Evolutionary conservation across 2,797 vertebrate species (phyloP).

Genomic region (Argentina silus): DNA sequence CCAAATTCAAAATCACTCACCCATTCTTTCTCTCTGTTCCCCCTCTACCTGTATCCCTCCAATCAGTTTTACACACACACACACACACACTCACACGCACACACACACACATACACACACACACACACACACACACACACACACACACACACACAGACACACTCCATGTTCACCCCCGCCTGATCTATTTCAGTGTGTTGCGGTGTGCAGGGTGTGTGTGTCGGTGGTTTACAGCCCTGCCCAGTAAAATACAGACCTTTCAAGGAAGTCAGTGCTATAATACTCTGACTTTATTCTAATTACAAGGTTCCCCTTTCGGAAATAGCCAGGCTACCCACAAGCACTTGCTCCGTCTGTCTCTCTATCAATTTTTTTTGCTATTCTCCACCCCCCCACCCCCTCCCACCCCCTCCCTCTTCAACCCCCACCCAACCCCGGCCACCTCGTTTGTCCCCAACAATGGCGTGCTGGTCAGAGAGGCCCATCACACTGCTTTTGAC

Average conservation of each 20-base stretch:
- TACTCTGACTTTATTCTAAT: conserved; percentile 83
- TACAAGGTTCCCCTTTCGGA: conserved; percentile 82
- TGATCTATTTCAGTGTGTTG: conserved; percentile 82
- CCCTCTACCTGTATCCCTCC: conserved; percentile 44
- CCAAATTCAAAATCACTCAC: conserved; percentile 62
- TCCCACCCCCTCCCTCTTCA: background rate
- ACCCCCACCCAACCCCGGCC: no score
- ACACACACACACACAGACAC: conserved; percentile 40
- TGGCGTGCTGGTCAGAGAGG: background rate
- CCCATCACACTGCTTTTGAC: conserved; percentile 30
- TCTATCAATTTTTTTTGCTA: conserved; percentile 17
- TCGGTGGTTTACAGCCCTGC: conserved; percentile 76
- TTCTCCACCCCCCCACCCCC: conserved; percentile 20
- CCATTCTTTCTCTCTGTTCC: conserved; percentile 54
- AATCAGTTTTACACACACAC: conserved; percentile 35
- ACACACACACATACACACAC: conserved; percentile 21
- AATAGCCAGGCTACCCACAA: conserved; percentile 73
- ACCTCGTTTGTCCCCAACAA: no score
- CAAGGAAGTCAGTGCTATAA: conserved; percentile 83
- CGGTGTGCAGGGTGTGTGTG: conserved; percentile 74
- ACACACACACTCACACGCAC: conserved; percentile 4
- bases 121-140: conserved; percentile 13
- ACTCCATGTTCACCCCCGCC: conserved; percentile 63
- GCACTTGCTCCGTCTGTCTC: conserved; percentile 65
- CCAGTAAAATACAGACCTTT: conserved; percentile 85